Evolutionary conservation across 2,888 invertebrate species (phyloP).

Genomic region (Watsonalla binaria): DNA sequence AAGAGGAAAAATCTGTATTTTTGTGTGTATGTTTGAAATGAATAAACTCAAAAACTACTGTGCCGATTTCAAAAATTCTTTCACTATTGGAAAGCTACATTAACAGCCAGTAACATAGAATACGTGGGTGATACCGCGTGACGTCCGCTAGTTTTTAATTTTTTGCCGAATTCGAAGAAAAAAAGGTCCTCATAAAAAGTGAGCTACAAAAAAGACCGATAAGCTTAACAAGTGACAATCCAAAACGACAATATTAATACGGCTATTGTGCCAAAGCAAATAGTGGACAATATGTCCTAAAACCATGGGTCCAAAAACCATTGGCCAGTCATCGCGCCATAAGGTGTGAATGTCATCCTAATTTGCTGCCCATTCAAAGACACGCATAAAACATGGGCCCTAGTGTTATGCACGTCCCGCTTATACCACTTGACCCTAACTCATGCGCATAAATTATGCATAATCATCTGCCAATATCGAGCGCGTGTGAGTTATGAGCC

Average conservation of each 20-base stretch:
- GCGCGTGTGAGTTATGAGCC: conserved; percentile 4
- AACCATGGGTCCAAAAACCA: conserved; percentile 26
- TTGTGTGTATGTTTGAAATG: too few relatives aligned
- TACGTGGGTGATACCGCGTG: too few relatives aligned
- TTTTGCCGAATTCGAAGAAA: too few relatives aligned
- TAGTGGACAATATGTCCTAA: conserved; percentile 25
- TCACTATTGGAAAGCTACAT: too few relatives aligned
- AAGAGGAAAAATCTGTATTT: too few relatives aligned
- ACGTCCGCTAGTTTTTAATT: too few relatives aligned
- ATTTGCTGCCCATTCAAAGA: conserved; percentile 53
- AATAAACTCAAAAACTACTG: too few relatives aligned
- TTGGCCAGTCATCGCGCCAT: conserved; percentile 53
- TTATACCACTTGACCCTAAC: conserved; percentile 65
- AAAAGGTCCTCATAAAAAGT: background rate
- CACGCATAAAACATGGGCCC: conserved; percentile 39
- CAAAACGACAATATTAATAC: conserved; percentile 31
- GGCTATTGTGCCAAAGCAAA: conserved; percentile 49
- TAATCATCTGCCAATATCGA: conserved; percentile 51
- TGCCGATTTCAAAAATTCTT: too few relatives aligned
- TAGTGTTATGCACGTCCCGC: conserved; percentile 20
- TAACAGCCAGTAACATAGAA: too few relatives aligned
- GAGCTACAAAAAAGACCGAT: conserved; percentile 7
- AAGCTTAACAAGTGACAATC: conserved; percentile 16
- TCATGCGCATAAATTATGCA: conserved; percentile 71
- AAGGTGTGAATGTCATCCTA: conserved; percentile 62